phyloP scores from a whole-genome alignment of 2,113 vertebrate species.

The Turdus rufiventris region DNA sequence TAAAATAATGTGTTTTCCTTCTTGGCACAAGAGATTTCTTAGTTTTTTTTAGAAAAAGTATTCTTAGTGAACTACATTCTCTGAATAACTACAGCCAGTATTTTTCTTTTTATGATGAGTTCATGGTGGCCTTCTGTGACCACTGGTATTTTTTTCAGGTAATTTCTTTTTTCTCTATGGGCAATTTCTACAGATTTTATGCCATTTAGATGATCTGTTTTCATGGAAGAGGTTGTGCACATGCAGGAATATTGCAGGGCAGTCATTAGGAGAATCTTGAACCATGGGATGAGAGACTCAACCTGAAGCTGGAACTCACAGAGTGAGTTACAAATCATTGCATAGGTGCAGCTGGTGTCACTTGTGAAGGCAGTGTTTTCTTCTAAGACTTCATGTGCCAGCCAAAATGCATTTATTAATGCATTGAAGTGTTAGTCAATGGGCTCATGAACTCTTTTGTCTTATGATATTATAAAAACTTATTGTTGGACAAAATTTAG shows the following conservation, averaged over 20 bases:
- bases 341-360: neutral
- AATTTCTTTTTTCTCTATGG: neutral
- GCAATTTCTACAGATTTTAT: neutral
- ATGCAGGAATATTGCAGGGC: neutral
- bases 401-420: neutral
- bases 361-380: neutral
- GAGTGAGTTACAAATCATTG: neutral
- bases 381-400: neutral
- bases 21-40: neutral
- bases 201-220: neutral
- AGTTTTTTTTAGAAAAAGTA: neutral
- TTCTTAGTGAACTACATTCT: neutral
- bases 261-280: neutral
- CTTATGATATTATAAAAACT: neutral
- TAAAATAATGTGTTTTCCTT: neutral
- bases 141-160: neutral
- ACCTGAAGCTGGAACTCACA: neutral
- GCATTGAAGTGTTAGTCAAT: neutral
- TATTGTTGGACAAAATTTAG: neutral
- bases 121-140: neutral
- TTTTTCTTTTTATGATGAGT: neutral
- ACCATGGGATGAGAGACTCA: rapidly evolving
- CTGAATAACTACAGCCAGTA: neutral
- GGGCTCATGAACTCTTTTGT: neutral
- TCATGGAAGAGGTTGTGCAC: neutral